Conservation (phyloP, 2,888 invertebrate genomes). For the Drosophila picticornis region DNA sequence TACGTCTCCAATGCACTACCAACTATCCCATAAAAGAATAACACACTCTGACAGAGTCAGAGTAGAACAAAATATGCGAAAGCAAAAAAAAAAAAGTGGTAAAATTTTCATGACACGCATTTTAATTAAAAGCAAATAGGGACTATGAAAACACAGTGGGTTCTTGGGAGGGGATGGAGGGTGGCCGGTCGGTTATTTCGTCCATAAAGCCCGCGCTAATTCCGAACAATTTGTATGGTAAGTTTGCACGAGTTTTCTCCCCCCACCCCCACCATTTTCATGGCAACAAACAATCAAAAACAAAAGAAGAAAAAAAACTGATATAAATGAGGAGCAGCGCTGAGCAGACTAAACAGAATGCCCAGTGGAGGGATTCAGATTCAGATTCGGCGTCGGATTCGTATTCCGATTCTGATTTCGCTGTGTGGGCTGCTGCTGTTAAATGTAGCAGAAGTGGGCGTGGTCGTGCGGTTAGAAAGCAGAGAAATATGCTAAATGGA, state of each 20-base stretch:
- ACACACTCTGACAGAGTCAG: neutral
- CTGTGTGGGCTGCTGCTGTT: constrained; percentile 35
- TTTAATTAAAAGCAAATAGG: constrained; percentile 79
- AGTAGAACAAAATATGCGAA: constrained; percentile 17
- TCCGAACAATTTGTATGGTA: constrained; percentile 69
- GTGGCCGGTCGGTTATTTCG: neutral
- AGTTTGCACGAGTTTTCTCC: constrained; percentile 45
- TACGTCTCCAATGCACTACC: neutral
- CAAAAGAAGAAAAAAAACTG: constrained; percentile 7
- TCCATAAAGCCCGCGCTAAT: constrained; percentile 57
- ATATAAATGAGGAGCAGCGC: constrained; percentile 15
- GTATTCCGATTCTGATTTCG: constrained; percentile 15
- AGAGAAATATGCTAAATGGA: constrained; percentile 70
- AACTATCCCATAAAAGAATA: neutral
- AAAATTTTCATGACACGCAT: constrained; percentile 75
- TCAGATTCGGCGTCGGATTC: constrained; percentile 16
- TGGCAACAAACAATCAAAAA: constrained; percentile 20
- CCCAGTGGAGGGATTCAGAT: constrained; percentile 38
- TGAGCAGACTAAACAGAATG: constrained; percentile 23
- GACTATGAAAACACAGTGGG: constrained; percentile 28
- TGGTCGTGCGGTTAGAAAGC: constrained; percentile 69
- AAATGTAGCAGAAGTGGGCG: constrained; percentile 67
- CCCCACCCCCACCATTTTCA: constrained; percentile 5
- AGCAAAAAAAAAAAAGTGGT: constrained; percentile 19
- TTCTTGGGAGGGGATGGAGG: neutral